Base-by-base conservation (phyloP, 2,888 invertebrate genomes). In the Cephus pygmeus region DNA sequence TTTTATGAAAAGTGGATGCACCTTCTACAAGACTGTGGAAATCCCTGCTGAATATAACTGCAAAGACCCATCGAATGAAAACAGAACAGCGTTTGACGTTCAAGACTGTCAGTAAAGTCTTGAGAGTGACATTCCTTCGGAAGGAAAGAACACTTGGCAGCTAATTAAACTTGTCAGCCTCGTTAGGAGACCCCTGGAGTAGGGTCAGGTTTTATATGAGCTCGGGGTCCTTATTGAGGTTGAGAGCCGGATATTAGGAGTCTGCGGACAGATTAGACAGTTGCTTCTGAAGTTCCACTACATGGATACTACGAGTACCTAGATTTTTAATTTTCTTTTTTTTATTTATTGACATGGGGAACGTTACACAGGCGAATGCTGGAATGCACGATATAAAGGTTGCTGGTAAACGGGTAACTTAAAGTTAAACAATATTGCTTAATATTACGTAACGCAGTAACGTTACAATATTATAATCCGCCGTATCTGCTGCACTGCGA, bases 291-390 rank as follows among this genome's bases (percentile, higher is more conserved):
- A 40, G 6, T 2, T 23, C 6, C 23, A 56, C 23, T 23, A 9
- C 56, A 2, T 9, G 1, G 2, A 33, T 31, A 23, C 11, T 12
- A 9, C 31, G 2, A 2, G 34, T 34, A 15, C 11, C 31, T 31
- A 71, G 31, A 33, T 83, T 83, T 81, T 83, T 81, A 76, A 80
- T 83, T 83, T 79, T 31, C 31, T 31, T 80, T 82, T 83, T 81
- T 82, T 79, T 83, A 56, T 86, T 87, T 86, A 88, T 88, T 89
- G 88, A 89, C 89, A 88, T 88, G 85, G 86, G 85, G 85, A 84
- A 86, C 88, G 86, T 87, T 88, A 88, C 85, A 87, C 85, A 85
- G 87, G 85, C 87, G 85, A 85, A 87, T 84, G 83, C 86, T 87
- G 88, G 87, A 88, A 89, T 88, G 87, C 85, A 85, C 83, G 83